Evolutionary conservation across 2,797 vertebrate genomes (phyloP).

Genomic region (Nothura maculosa): DNA sequence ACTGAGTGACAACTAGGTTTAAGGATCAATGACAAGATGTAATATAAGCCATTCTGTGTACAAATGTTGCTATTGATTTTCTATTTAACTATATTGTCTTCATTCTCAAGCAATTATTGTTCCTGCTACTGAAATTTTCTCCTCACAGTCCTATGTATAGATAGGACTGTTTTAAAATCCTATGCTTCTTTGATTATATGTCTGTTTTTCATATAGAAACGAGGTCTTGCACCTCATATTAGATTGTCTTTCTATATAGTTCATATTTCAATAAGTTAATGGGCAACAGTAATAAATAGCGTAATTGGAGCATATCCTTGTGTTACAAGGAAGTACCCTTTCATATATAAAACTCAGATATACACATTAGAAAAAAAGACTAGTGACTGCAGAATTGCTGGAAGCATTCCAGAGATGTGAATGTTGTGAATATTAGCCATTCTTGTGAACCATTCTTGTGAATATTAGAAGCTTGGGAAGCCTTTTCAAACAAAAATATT

Average conservation of each 20-base stretch:
- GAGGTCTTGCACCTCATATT: neutral
- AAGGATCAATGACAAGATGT: conserved; percentile 1
- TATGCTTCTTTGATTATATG: neutral
- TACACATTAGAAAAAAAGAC: neutral
- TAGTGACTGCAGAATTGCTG: neutral
- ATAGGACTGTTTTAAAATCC: neutral
- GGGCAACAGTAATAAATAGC: neutral
- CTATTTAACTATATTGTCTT: conserved; percentile 12
- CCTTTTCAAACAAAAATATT: neutral
- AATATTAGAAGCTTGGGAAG: neutral
- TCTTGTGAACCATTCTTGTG: neutral
- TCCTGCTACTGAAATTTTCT: neutral
- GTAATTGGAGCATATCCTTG: neutral
- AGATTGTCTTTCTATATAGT: neutral
- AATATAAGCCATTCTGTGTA: conserved; percentile 27
- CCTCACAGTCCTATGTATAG: neutral
- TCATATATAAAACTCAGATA: neutral
- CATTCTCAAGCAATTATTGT: conserved; percentile 17
- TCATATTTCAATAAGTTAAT: neutral
- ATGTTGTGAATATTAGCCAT: neutral
- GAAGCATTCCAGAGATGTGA: neutral
- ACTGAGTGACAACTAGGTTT: conserved; percentile 2
- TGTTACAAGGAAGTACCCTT: neutral
- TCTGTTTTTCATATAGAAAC: neutral
- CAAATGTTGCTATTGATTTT: conserved; percentile 52